These are phyloP conservation scores for Meloidogyne floridensis DNA, from an alignment of 1,140 invertebrate species.

Conservation along the genomic window DNA sequence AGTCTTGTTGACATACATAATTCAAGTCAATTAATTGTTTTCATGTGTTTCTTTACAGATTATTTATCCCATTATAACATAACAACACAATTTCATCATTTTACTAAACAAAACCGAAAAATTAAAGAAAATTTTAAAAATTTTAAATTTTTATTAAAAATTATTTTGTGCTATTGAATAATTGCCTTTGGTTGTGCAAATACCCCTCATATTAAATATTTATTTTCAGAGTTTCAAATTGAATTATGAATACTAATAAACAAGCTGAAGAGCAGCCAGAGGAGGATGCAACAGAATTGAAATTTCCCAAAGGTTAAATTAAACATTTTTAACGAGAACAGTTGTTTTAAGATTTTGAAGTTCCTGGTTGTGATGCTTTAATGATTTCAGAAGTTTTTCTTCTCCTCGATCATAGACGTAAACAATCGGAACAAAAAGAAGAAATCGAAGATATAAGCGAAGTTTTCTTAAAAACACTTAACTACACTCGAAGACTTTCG, in stretches of 20 bases:
- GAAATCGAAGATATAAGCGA: constrained; percentile 80
- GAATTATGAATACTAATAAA: neutral
- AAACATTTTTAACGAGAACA: neutral
- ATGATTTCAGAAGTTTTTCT: constrained; percentile 97
- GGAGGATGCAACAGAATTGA: constrained; percentile 62
- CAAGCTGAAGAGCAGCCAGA: constrained; percentile 49
- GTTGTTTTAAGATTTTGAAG: constrained; percentile 58
- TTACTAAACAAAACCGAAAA: too few species aligned
- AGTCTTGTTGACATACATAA: too few species aligned
- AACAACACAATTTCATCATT: too few species aligned
- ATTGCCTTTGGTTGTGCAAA: too few species aligned
- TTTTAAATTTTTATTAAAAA: too few species aligned
- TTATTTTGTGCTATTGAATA: too few species aligned
- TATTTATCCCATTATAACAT: too few species aligned
- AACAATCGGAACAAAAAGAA: constrained; percentile 94
- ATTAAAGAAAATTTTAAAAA: too few species aligned
- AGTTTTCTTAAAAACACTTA: constrained; percentile 95
- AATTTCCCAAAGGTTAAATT: constrained; percentile 59
- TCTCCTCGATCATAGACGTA: constrained; percentile 92
- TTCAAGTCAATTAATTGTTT: too few species aligned
- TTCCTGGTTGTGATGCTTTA: constrained; percentile 77
- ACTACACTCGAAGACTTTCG: constrained; percentile 90
- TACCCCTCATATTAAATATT: too few species aligned
- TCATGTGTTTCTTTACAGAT: too few species aligned
- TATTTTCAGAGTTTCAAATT: neutral